Percentiles rank a stretch among this genome's conserved stretches.
Evolutionary conservation across 2,888 invertebrate species (phyloP).

Genomic region (Ceriagrion tenellum): DNA sequence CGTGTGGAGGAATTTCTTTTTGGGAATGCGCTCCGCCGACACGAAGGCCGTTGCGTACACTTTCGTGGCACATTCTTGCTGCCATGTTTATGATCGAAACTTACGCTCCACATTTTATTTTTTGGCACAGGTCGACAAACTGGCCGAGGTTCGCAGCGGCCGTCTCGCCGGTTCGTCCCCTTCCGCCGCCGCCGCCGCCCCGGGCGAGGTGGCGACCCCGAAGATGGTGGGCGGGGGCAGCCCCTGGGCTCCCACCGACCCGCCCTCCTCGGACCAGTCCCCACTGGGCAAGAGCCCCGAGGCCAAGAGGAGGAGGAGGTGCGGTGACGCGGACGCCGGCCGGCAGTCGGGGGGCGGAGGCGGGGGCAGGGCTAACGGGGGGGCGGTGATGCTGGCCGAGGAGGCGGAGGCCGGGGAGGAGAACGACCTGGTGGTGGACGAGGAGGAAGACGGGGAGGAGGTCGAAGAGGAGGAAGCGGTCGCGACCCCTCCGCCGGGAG

Average conservation of each 20-base stretch:
- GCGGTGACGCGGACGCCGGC: not conserved
- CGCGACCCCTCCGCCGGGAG: constrained; percentile 35
- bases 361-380: not conserved
- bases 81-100: not conserved
- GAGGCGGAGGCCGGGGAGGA: constrained; percentile 34
- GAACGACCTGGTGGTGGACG: constrained; percentile 34
- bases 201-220: constrained; percentile 52
- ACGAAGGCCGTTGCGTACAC: not conserved
- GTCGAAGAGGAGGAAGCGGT: constrained; percentile 38
- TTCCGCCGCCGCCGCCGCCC: not conserved
- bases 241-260: constrained; percentile 29
- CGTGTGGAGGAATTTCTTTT: not conserved
- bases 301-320: constrained; percentile 54
- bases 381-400: constrained; percentile 21
- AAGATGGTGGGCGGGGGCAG: constrained; percentile 62
- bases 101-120: not conserved
- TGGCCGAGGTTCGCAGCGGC: constrained; percentile 37
- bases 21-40: not conserved
- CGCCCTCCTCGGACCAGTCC: constrained; percentile 16
- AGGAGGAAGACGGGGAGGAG: constrained; percentile 43
- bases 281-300: constrained; percentile 16
- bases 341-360: not conserved
- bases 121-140: constrained; percentile 43
- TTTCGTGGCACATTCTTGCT: constrained; percentile 1
- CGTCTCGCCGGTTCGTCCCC: not conserved